These are phyloP conservation scores for Hyphantria cunea DNA, from an alignment of 1,140 invertebrate species.

Conservation along the genomic window DNA sequence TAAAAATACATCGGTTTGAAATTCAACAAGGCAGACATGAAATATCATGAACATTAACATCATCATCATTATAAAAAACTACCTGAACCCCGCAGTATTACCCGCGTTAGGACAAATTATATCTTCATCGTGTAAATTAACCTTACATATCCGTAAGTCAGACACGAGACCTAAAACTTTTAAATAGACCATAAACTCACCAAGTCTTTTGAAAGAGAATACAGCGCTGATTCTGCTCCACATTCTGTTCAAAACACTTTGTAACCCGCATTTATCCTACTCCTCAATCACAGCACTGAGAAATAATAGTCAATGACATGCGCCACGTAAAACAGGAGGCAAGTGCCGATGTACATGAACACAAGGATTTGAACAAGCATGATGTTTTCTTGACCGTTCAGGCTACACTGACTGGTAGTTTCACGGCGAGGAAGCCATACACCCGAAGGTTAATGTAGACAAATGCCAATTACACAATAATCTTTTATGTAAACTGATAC, in stretches of 20 bases:
- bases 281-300: conserved; percentile 47
- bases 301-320: conserved; percentile 76
- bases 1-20: too few relatives aligned
- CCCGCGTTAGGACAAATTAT: too few relatives aligned
- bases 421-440: conserved; percentile 12
- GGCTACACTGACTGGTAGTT: conserved; percentile 27
- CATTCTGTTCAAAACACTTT: not conserved
- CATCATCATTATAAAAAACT: too few relatives aligned
- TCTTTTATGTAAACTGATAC: conserved; percentile 23
- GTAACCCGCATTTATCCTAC: not conserved
- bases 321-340: conserved; percentile 75
- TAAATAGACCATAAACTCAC: not conserved
- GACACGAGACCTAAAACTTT: too few relatives aligned
- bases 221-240: conserved; percentile 2
- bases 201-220: not conserved
- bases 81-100: too few relatives aligned
- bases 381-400: conserved; percentile 36
- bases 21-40: too few relatives aligned
- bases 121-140: too few relatives aligned
- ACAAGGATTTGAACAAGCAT: conserved; percentile 80
- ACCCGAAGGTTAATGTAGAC: conserved; percentile 21
- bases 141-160: too few relatives aligned
- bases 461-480: conserved; percentile 29
- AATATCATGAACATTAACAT: too few relatives aligned
- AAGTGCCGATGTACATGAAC: conserved; percentile 78